Conservation (phyloP, 2,797 vertebrate genomes). For the Anomalospiza imberbis region DNA sequence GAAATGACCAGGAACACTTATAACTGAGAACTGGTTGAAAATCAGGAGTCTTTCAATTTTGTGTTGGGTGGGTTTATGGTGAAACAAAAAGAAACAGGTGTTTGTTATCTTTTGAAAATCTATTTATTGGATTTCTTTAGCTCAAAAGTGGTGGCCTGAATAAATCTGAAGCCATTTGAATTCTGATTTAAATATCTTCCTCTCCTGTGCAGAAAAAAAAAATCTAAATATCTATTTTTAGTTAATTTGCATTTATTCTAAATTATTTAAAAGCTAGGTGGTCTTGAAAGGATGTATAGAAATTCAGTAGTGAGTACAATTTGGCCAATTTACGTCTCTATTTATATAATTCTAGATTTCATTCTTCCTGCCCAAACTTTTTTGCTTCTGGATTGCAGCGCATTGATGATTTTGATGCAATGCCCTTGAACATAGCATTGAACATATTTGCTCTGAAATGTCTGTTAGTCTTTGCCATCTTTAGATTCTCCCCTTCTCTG, state of each 20-base stretch:
- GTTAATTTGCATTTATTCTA: neutral
- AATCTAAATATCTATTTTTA: neutral
- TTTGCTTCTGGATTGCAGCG: neutral
- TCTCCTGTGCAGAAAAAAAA: neutral
- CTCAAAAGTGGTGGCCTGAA: neutral
- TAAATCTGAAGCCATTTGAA: neutral
- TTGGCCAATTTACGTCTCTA: neutral
- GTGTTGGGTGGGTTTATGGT: accelerated
- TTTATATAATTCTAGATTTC: neutral
- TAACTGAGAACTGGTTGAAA: neutral
- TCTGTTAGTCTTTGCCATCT: neutral
- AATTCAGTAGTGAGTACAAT: neutral
- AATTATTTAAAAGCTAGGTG: neutral
- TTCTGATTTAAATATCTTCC: neutral
- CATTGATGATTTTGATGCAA: neutral
- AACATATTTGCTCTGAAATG: neutral
- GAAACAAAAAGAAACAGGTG: neutral
- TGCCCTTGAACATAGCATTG: neutral
- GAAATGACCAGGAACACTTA: neutral
- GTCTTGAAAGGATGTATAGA: neutral
- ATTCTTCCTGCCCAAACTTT: neutral
- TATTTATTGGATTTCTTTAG: neutral
- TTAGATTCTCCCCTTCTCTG: neutral
- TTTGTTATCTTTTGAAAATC: neutral
- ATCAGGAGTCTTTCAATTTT: neutral